Conservation (phyloP, 1,140 invertebrate genomes). For the Orius insidiosus region DNA sequence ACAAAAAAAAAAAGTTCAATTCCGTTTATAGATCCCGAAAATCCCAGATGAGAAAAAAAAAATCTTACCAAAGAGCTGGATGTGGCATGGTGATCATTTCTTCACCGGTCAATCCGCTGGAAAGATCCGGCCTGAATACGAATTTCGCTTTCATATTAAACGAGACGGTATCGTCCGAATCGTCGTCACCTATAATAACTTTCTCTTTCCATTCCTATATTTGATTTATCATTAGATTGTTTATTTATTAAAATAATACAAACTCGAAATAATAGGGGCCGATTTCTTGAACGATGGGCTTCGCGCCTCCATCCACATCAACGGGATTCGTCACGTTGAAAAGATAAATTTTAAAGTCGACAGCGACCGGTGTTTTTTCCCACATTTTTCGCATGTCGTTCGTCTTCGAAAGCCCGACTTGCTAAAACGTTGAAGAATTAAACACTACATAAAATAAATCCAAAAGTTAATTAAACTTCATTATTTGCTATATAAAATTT, state of each 20-base stretch:
- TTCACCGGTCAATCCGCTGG: conserved; percentile 41
- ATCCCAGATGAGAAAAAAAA: not conserved
- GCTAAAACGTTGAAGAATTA: not conserved
- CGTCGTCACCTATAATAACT: conserved; percentile 45
- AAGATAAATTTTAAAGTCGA: conserved; percentile 27
- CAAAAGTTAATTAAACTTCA: not conserved
- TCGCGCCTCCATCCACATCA: conserved; percentile 49
- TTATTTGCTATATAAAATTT: too few species aligned
- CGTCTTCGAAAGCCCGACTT: conserved; percentile 23
- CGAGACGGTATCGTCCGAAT: conserved; percentile 47
- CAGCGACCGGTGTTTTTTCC: conserved; percentile 42
- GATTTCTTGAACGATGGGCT: conserved; percentile 49
- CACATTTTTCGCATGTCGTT: conserved; percentile 46
- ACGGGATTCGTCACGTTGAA: conserved; percentile 71
- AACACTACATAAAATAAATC: not conserved
- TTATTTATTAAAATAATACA: conserved; percentile 21
- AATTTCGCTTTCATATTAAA: conserved; percentile 46
- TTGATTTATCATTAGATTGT: not conserved
- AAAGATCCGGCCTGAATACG: conserved; percentile 33
- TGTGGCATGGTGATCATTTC: conserved; percentile 45
- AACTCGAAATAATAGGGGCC: conserved; percentile 62
- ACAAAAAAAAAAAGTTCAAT: too few species aligned
- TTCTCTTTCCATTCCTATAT: conserved; percentile 53
- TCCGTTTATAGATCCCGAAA: not conserved
- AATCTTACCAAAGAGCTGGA: conserved; percentile 36